Percentiles rank a stretch among this genome's conserved stretches.
Conservation (phyloP, 2,797 vertebrate genomes). For the Argya squamiceps region DNA sequence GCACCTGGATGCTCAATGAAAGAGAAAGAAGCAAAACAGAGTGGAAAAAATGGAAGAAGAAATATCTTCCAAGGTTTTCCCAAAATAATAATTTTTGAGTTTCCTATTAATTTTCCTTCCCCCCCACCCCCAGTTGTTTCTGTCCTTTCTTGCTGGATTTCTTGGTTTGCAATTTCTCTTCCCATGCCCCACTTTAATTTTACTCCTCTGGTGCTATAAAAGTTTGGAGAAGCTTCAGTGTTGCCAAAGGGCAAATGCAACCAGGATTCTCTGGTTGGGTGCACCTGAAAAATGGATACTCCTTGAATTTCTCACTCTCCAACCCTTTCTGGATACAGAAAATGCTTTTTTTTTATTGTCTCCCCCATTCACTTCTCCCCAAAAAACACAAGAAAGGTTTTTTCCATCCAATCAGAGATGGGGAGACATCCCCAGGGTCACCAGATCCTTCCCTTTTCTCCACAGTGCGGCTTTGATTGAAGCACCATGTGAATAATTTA, state of each 20-base stretch:
- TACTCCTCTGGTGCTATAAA: not conserved
- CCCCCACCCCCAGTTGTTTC: not conserved
- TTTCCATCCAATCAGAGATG: not conserved
- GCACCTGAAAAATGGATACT: not conserved
- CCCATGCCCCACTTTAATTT: not conserved
- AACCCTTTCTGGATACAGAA: not conserved
- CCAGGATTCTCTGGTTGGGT: not conserved
- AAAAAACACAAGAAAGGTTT: not conserved
- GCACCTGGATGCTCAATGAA: not conserved
- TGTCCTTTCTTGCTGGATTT: not conserved
- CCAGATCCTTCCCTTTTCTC: not conserved
- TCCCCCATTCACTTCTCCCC: not conserved
- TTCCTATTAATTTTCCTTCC: not conserved
- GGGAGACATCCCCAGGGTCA: not conserved
- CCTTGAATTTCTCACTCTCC: not conserved
- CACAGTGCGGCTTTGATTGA: not conserved
- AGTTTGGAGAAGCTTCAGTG: not conserved
- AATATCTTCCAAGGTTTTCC: not conserved
- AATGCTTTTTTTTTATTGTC: not conserved
- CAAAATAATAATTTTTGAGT: not conserved
- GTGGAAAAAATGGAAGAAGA: not conserved
- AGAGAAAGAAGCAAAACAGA: not conserved
- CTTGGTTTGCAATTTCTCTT: not conserved
- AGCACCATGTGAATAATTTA: slow-evolving; percentile 37
- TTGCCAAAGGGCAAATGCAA: not conserved